Conservation (phyloP, 2,113 vertebrate genomes). For the Alosa alosa region DNA sequence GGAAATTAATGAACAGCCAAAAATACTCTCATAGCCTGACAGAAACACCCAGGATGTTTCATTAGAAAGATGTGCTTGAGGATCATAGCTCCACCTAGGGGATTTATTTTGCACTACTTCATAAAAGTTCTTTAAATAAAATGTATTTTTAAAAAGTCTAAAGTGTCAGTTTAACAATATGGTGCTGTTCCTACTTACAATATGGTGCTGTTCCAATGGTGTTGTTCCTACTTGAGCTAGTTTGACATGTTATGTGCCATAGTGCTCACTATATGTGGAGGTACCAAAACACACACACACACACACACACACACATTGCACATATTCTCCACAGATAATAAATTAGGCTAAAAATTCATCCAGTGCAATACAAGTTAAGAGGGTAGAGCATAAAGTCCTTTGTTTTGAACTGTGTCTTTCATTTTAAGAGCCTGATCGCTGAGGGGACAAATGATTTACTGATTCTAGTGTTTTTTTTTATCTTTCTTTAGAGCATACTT, state of each 20-base stretch:
- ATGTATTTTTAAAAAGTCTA: background rate
- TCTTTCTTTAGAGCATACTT: too few species aligned
- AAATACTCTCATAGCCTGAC: background rate
- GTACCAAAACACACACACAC: background rate
- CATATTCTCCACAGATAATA: too few species aligned
- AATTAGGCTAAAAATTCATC: too few species aligned
- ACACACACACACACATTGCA: background rate
- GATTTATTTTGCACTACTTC: background rate
- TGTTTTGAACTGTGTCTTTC: too few species aligned
- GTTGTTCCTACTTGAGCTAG: background rate
- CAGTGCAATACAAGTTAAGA: too few species aligned
- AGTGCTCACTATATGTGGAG: too few species aligned
- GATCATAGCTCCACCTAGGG: background rate
- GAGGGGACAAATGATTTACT: too few species aligned
- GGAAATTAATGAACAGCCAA: slow-evolving; percentile 9
- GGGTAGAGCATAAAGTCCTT: too few species aligned
- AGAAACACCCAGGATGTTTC: slow-evolving; percentile 3
- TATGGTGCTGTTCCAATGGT: background rate
- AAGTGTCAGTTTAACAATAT: too few species aligned
- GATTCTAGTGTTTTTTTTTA: too few species aligned
- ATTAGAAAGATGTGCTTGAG: background rate
- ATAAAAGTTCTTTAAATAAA: background rate
- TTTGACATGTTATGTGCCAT: background rate
- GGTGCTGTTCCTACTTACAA: too few species aligned
- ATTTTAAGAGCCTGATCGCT: too few species aligned